These are phyloP conservation scores for Sylvilagus bachmani DNA, from an alignment of 2,113 vertebrate species.

Conservation along the genomic window DNA sequence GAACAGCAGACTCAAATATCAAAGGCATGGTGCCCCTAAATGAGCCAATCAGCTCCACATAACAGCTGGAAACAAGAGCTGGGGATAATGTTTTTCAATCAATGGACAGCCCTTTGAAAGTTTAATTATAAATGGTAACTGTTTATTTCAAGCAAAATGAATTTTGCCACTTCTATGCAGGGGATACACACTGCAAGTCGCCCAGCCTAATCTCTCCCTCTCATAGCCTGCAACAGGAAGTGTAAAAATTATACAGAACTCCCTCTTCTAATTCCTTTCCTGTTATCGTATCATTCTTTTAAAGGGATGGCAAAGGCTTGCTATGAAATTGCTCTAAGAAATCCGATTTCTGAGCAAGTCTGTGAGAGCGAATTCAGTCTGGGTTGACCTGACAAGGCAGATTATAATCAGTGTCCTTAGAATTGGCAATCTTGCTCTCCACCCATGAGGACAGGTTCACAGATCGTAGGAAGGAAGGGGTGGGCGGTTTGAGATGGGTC, in stretches of 20 bases:
- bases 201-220: constrained; percentile 19
- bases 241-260: not conserved
- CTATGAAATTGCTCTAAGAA: constrained; percentile 9
- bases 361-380: not conserved
- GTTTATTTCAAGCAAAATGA: constrained; percentile 81
- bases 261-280: not conserved
- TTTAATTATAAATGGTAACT: constrained; percentile 79
- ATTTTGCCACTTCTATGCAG: constrained; percentile 71
- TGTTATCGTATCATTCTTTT: not conserved
- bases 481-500: not conserved
- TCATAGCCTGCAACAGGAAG: not conserved
- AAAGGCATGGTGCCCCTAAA: constrained; percentile 82
- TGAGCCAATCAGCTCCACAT: constrained; percentile 86
- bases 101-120: constrained; percentile 84
- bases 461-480: not conserved
- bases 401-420: not conserved
- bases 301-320: constrained; percentile 31
- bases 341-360: constrained; percentile 54
- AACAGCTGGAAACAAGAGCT: constrained; percentile 82
- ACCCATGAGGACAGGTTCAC: not conserved
- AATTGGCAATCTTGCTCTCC: constrained; percentile 3
- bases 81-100: constrained; percentile 84
- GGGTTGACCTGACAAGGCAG: constrained; percentile 16
- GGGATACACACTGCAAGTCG: not conserved
- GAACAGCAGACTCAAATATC: constrained; percentile 85